Percentiles rank a stretch among this genome's conserved stretches.
Evolutionary conservation across 2,797 vertebrate genomes (phyloP).

Genomic region (Lithobates pipiens): DNA sequence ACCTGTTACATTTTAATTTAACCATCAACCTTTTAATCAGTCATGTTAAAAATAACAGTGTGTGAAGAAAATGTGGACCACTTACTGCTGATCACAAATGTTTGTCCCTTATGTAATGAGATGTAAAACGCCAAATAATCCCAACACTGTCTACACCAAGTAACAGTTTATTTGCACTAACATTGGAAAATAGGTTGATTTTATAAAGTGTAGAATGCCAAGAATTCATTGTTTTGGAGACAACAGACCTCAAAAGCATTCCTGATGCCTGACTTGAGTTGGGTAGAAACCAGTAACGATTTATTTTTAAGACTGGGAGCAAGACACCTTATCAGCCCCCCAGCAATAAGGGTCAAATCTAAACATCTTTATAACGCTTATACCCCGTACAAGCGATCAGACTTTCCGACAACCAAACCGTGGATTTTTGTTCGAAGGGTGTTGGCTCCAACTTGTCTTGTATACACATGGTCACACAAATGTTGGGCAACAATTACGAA

Average conservation of each 20-base stretch:
- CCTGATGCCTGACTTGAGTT: too few relatives aligned
- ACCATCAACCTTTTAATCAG: constrained; percentile 2
- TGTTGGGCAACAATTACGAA: too few relatives aligned
- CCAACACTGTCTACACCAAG: neutral
- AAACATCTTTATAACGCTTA: neutral
- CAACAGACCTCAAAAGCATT: too few relatives aligned
- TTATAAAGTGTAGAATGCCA: neutral
- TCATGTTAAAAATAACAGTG: neutral
- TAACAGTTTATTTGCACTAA: neutral
- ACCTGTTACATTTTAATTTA: constrained; percentile 11
- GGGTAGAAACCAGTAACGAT: too few relatives aligned
- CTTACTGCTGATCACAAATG: constrained; percentile 18
- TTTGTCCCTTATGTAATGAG: neutral
- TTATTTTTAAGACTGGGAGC: too few relatives aligned
- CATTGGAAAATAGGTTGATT: neutral
- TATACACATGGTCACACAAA: too few relatives aligned
- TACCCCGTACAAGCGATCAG: too few relatives aligned
- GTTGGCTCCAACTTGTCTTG: too few relatives aligned
- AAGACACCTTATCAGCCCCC: neutral
- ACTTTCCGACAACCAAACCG: too few relatives aligned
- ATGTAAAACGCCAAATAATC: neutral
- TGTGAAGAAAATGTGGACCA: constrained; percentile 16
- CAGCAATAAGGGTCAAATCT: neutral
- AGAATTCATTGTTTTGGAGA: too few relatives aligned
- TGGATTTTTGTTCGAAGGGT: too few relatives aligned